A percentile compares a stretch with the other conserved stretches of the same genome.
Conservation (phyloP, 2,888 invertebrate species). For the Lepeophtheirus nordmannii region DNA sequence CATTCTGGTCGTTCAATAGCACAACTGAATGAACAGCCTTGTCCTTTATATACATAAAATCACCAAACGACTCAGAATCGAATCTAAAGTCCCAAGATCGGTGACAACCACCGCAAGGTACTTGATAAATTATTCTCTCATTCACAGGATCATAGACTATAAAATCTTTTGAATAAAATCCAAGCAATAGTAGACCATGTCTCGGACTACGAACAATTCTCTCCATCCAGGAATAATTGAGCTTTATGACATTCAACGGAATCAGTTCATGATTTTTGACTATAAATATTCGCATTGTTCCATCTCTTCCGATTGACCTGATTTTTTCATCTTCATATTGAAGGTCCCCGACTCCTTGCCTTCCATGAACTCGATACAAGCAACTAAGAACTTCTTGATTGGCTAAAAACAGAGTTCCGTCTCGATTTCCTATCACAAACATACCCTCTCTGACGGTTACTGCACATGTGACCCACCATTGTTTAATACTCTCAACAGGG, state of each 20-base stretch:
- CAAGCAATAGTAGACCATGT: background rate
- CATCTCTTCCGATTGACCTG: background rate
- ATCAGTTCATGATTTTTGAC: background rate
- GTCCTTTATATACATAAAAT: background rate
- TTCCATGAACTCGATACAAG: background rate
- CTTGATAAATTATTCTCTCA: background rate
- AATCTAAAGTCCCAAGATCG: conserved; percentile 2
- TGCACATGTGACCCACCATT: conserved; percentile 1
- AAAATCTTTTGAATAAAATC: background rate
- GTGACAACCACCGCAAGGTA: background rate
- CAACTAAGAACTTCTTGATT: background rate
- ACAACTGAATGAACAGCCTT: background rate
- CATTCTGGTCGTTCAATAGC: background rate
- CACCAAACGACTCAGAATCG: background rate
- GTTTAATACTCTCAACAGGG: background rate
- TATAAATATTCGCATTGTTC: background rate
- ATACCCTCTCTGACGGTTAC: background rate
- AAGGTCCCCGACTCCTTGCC: background rate
- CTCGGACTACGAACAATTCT: background rate
- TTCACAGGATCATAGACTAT: background rate
- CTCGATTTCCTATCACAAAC: background rate
- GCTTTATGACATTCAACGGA: background rate
- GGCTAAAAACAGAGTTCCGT: background rate
- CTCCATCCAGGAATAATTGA: conserved; percentile 1
- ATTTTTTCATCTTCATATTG: background rate